These are phyloP conservation scores for Lophius americanus DNA, from an alignment of 2,797 vertebrate genomes.

Conservation along the genomic window DNA sequence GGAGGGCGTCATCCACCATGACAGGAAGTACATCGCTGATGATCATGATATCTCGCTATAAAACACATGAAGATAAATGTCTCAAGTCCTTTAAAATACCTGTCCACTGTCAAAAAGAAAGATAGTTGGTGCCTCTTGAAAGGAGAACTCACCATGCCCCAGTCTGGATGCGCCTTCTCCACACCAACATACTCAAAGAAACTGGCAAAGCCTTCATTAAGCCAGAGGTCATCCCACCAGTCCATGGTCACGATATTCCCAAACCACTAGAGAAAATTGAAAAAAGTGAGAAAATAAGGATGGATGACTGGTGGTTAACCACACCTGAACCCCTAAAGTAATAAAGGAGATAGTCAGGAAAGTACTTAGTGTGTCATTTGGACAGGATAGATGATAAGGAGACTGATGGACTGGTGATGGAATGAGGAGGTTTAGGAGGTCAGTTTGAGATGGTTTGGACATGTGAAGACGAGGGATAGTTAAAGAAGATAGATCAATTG, in stretches of 20 bases:
- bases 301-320: too few relatives aligned
- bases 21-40: constrained; percentile 92
- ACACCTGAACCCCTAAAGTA: too few relatives aligned
- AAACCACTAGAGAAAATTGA: constrained; percentile 90
- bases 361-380: too few relatives aligned
- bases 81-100: not conserved
- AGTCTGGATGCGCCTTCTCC: constrained; percentile 79
- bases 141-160: constrained; percentile 87
- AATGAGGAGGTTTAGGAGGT: too few relatives aligned
- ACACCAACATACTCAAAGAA: constrained; percentile 95
- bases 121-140: not conserved
- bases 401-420: too few relatives aligned
- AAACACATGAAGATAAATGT: not conserved
- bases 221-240: constrained; percentile 99
- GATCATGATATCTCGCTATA: constrained; percentile 91
- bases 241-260: constrained; percentile 98
- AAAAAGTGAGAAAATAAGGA: not conserved
- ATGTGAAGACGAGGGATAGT: too few relatives aligned
- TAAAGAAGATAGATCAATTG: too few relatives aligned
- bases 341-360: too few relatives aligned
- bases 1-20: constrained; percentile 89
- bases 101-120: not conserved
- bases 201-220: constrained; percentile 97
- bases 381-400: too few relatives aligned
- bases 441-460: too few relatives aligned